Evolutionary conservation across 2,113 vertebrate genomes (phyloP).

Genomic region (Hiodon tergisus): DNA sequence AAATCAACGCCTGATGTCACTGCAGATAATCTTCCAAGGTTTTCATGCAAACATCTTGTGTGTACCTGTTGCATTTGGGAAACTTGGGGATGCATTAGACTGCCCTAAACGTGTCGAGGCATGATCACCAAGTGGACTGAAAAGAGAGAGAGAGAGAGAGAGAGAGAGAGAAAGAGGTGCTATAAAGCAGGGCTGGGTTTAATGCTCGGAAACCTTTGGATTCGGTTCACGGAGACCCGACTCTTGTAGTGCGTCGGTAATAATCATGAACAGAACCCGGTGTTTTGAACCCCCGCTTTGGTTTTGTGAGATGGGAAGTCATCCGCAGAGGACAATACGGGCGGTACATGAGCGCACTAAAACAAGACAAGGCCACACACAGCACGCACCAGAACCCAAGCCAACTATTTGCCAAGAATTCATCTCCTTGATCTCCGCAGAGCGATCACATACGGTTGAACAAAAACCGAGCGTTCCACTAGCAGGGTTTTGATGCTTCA

Average conservation of each 20-base stretch:
- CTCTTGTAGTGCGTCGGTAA: background rate
- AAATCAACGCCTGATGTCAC: background rate
- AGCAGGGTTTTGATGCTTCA: background rate
- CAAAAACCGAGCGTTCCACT: too few species aligned
- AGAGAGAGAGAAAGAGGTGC: background rate
- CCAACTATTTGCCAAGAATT: background rate
- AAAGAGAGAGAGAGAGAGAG: too few species aligned
- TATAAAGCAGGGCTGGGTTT: background rate
- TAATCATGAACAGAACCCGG: background rate
- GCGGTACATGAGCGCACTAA: slow-evolving; percentile 12
- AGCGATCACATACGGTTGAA: background rate
- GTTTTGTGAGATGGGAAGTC: slow-evolving; percentile 40
- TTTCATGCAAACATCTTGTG: background rate
- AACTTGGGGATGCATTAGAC: background rate
- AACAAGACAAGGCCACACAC: slow-evolving; percentile 32
- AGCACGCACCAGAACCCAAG: slow-evolving; percentile 7
- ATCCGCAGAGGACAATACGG: slow-evolving; percentile 25
- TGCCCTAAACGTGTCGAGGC: background rate
- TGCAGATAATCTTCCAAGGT: background rate
- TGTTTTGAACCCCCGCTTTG: slow-evolving; percentile 31
- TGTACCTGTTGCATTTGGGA: background rate
- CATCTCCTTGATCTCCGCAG: background rate
- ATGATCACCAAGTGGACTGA: background rate
- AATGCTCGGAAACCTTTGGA: too few species aligned
- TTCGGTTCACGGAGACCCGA: background rate